Percentiles rank a stretch among this genome's conserved stretches.
Conservation (phyloP, 2,113 vertebrate species). For the Nibea albiflora region DNA sequence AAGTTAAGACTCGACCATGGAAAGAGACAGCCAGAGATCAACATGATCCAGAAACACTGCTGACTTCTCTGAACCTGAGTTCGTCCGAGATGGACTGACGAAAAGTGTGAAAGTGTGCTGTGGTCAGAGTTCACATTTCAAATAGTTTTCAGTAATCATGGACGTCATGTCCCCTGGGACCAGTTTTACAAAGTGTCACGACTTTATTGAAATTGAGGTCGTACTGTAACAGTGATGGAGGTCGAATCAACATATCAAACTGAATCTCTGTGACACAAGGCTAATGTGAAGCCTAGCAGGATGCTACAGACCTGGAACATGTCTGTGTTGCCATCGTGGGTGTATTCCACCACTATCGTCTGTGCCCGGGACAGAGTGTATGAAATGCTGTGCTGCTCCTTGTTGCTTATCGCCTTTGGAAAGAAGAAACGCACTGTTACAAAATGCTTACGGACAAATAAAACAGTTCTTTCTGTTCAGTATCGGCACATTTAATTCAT, state of each 20-base stretch:
- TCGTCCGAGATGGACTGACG: too few relatives aligned
- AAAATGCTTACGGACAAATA: neutral
- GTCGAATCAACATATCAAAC: neutral
- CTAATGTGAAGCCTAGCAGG: too few relatives aligned
- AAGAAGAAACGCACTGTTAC: neutral
- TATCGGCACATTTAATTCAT: neutral
- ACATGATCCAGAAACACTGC: too few relatives aligned
- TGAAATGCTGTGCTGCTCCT: slow-evolving; percentile 96
- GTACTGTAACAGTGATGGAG: neutral
- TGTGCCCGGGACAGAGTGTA: slow-evolving; percentile 93
- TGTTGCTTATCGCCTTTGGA: slow-evolving; percentile 92
- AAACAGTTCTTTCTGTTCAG: neutral
- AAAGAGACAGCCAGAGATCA: too few relatives aligned
- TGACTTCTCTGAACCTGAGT: too few relatives aligned
- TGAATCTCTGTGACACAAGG: neutral
- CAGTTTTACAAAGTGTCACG: too few relatives aligned
- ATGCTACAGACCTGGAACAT: slow-evolving; percentile 89
- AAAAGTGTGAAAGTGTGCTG: too few relatives aligned
- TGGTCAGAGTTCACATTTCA: too few relatives aligned
- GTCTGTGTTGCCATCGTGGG: slow-evolving; percentile 92
- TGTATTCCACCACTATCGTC: slow-evolving; percentile 97
- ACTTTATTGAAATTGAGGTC: too few relatives aligned
- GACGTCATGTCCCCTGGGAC: too few relatives aligned
- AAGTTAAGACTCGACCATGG: too few relatives aligned
- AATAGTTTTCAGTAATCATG: too few relatives aligned